Conservation (phyloP, 2,113 vertebrate genomes). For the Sturnira hondurensis region DNA sequence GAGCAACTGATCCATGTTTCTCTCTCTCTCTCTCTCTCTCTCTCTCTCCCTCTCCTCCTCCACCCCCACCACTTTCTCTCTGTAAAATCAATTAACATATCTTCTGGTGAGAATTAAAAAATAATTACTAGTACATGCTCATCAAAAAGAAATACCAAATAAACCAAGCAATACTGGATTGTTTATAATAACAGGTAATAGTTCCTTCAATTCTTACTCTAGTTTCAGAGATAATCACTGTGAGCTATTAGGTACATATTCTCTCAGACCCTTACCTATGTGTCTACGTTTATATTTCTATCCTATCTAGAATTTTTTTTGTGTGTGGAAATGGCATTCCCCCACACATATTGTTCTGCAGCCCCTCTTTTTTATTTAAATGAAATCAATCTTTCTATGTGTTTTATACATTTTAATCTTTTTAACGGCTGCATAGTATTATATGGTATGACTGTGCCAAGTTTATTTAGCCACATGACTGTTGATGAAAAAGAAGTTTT, state of each 20-base stretch:
- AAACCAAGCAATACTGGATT: not conserved
- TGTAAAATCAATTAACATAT: no score
- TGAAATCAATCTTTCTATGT: not conserved
- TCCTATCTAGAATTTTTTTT: not conserved
- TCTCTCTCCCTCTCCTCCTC: no score
- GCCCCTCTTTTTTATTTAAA: not conserved
- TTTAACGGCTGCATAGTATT: not conserved
- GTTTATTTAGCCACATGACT: not conserved
- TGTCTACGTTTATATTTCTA: not conserved
- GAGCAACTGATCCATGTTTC: no score
- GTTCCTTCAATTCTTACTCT: not conserved
- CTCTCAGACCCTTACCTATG: not conserved
- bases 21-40: no score
- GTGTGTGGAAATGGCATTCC: not conserved
- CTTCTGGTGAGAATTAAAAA: no score
- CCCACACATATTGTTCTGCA: not conserved
- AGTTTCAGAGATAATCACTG: not conserved
- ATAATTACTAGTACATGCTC: not conserved
- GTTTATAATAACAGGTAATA: not conserved
- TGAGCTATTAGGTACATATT: not conserved
- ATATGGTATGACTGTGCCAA: not conserved
- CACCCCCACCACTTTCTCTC: no score
- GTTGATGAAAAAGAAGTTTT: not conserved
- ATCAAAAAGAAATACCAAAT: not conserved
- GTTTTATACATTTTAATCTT: not conserved